A percentile compares a stretch with the other conserved stretches of the same genome.
Conservation (phyloP, 1,140 invertebrate genomes). For the Ceratina japonica region DNA sequence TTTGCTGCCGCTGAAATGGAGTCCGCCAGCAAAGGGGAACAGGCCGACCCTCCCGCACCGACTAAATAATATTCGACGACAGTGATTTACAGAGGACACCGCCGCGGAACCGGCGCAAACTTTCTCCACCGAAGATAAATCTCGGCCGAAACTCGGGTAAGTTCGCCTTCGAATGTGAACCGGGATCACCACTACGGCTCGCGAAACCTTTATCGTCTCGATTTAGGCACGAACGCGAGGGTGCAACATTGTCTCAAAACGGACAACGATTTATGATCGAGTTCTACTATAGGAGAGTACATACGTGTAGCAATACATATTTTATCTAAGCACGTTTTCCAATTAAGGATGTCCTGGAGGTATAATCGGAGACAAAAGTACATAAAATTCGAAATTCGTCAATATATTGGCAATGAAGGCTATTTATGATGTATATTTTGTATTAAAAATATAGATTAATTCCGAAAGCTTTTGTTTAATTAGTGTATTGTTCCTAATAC, state of each 20-base stretch:
- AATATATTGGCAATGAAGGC: too few species aligned
- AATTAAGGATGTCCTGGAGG: too few species aligned
- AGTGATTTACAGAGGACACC: constrained; percentile 35
- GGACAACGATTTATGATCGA: too few species aligned
- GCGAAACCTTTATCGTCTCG: background rate
- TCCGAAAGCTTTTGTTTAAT: too few species aligned
- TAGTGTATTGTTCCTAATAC: too few species aligned
- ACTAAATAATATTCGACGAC: constrained; percentile 55
- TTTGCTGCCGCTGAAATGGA: constrained; percentile 73
- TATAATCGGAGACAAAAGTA: too few species aligned
- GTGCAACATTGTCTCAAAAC: background rate
- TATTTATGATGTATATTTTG: too few species aligned
- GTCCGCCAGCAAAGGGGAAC: constrained; percentile 74
- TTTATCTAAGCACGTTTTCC: too few species aligned
- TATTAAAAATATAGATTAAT: too few species aligned
- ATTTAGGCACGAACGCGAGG: background rate
- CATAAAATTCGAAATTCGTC: too few species aligned
- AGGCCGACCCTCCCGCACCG: constrained; percentile 71
- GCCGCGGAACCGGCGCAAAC: background rate
- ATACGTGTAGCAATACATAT: too few species aligned
- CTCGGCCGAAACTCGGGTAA: constrained; percentile 32
- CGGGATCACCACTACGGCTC: background rate
- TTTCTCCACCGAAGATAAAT: constrained; percentile 6
- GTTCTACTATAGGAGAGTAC: too few species aligned
- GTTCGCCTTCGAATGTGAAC: background rate